Conservation (phyloP, 1,140 invertebrate species). For the Xylocopa sonorina region DNA sequence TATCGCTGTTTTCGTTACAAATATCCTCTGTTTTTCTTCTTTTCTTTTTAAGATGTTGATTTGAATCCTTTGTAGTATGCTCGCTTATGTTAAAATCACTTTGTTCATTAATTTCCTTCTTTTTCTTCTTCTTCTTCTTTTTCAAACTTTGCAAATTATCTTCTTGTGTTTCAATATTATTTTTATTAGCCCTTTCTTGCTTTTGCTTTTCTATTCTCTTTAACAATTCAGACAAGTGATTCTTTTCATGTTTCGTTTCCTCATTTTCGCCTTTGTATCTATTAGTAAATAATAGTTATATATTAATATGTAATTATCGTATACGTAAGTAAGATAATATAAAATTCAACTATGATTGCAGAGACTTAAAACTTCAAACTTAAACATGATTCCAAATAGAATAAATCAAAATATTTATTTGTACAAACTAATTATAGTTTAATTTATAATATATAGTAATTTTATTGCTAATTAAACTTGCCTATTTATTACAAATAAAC, state of each 20-base stretch:
- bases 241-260: conserved; percentile 77
- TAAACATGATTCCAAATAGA: neutral
- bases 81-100: neutral
- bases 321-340: conserved; percentile 18
- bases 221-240: conserved; percentile 83
- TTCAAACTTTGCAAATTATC: neutral
- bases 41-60: conserved; percentile 19
- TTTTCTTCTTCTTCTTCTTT: neutral
- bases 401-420: neutral
- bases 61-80: neutral
- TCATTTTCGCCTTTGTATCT: conserved; percentile 81
- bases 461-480: conserved; percentile 49
- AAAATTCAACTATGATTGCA: conserved; percentile 12
- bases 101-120: neutral
- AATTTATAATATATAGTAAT: conserved; percentile 28
- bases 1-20: neutral
- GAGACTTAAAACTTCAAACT: neutral
- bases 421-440: conserved; percentile 16
- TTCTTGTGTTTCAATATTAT: neutral
- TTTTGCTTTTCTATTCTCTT: conserved; percentile 84
- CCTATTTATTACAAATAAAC: conserved; percentile 83
- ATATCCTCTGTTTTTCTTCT: conserved; percentile 18
- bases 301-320: neutral
- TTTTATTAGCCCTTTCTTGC: conserved; percentile 10
- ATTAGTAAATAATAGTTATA: conserved; percentile 30